These are phyloP conservation scores for Gasterosteus aculeatus DNA, from an alignment of 2,113 vertebrate species.

Conservation along the genomic window DNA sequence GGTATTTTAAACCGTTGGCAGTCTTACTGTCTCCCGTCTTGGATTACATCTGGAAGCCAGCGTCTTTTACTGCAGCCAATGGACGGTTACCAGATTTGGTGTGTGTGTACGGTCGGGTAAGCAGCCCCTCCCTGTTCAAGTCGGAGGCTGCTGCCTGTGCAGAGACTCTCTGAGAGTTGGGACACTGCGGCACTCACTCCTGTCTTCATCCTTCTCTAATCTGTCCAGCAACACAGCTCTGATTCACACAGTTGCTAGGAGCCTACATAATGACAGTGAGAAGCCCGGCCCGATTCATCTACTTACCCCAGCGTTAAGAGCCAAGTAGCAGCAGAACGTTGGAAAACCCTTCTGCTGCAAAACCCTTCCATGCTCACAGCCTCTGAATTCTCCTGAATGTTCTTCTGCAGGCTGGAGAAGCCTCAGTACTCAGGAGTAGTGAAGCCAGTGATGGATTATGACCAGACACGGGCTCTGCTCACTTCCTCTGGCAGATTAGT, in stretches of 20 bases:
- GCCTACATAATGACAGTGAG: slow-evolving; percentile 1
- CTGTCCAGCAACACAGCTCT: slow-evolving; percentile 12
- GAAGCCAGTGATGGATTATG: not conserved
- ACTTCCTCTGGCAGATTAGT: not conserved
- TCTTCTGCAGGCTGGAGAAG: not conserved
- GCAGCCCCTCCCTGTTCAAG: too few relatives aligned
- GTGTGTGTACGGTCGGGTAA: too few relatives aligned
- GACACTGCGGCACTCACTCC: slow-evolving; percentile 30
- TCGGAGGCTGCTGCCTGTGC: slow-evolving; percentile 3
- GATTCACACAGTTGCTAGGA: slow-evolving; percentile 47
- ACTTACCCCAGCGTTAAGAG: not conserved
- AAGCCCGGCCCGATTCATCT: not conserved
- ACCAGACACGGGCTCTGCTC: not conserved
- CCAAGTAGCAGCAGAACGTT: not conserved
- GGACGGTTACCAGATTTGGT: not conserved
- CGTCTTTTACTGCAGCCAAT: not conserved
- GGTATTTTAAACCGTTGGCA: not conserved
- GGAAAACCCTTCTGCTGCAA: too few relatives aligned
- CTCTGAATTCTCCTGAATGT: not conserved
- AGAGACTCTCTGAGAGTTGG: slow-evolving; percentile 1
- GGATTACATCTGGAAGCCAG: too few relatives aligned
- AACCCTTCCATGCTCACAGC: not conserved
- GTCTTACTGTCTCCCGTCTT: not conserved
- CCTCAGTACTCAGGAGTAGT: not conserved
- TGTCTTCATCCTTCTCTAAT: not conserved